These are phyloP conservation scores for Perognathus longimembris DNA, from an alignment of 2,113 vertebrate species.

Conservation along the genomic window DNA sequence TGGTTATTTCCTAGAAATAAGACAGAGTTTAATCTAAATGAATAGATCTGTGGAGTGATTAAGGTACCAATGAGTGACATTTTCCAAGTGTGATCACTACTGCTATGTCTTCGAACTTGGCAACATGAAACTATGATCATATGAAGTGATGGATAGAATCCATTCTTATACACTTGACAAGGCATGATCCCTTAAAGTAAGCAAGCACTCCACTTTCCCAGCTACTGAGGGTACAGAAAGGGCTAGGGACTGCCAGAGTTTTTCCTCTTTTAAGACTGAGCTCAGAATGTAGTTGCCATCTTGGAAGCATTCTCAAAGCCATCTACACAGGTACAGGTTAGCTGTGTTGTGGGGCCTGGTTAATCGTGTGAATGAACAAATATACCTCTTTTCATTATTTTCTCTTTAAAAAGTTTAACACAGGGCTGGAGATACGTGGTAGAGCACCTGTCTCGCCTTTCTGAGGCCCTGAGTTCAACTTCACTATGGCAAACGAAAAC, in stretches of 20 bases:
- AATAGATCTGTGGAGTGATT: constrained; percentile 31
- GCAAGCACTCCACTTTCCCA: background rate
- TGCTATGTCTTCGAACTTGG: background rate
- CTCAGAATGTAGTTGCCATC: background rate
- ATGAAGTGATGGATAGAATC: background rate
- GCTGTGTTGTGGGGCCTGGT: background rate
- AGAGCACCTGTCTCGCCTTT: too few relatives aligned
- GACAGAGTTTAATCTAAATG: constrained; percentile 59
- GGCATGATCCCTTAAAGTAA: constrained; percentile 3
- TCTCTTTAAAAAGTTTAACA: constrained; percentile 3
- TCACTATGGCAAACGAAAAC: too few relatives aligned
- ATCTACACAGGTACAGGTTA: background rate
- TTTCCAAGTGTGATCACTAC: background rate
- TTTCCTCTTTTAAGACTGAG: background rate
- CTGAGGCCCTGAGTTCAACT: too few relatives aligned
- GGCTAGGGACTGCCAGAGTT: background rate
- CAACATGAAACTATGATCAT: constrained; percentile 14
- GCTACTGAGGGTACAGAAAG: constrained; percentile 13
- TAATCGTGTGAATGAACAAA: constrained; percentile 37
- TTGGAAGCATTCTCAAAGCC: background rate
- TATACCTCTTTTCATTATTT: background rate
- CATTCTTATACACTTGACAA: constrained; percentile 1
- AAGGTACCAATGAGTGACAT: background rate
- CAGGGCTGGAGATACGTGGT: too few relatives aligned
- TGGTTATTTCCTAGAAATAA: constrained; percentile 76